Evolutionary conservation across 2,888 invertebrate species (phyloP).

Genomic region (Toxonevra muliebris): DNA sequence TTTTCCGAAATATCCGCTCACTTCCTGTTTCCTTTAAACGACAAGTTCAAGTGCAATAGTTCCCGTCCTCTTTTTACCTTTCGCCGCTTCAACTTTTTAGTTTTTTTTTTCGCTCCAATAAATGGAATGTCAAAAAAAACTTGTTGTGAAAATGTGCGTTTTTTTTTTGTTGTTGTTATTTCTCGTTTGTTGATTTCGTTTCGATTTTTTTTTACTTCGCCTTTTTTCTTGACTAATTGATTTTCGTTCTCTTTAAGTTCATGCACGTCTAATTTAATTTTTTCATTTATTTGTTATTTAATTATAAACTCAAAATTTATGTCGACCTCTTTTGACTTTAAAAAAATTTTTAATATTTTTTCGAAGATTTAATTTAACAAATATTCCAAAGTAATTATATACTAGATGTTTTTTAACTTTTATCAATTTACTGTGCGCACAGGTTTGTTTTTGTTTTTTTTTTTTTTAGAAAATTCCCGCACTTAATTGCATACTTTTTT

Average conservation of each 20-base stretch:
- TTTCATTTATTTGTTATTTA: neutral
- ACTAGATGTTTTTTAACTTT: too few species aligned
- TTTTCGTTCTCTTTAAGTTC: constrained; percentile 2
- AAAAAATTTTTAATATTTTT: too few species aligned
- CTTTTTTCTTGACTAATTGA: neutral
- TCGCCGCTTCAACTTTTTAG: constrained; percentile 8
- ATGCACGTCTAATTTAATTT: constrained; percentile 17
- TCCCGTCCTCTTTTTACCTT: constrained; percentile 20
- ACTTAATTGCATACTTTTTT: too few species aligned
- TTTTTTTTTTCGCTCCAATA: too few species aligned
- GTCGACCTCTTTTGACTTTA: too few species aligned
- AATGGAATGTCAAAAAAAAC: neutral
- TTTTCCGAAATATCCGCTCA: neutral
- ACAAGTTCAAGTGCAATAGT: constrained; percentile 24
- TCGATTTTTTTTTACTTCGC: neutral
- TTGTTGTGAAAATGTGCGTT: constrained; percentile 10
- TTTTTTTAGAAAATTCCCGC: too few species aligned
- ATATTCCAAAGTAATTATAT: too few species aligned
- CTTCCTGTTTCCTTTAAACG: neutral
- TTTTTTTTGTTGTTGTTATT: constrained; percentile 9
- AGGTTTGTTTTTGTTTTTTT: too few species aligned
- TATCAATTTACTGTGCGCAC: too few species aligned
- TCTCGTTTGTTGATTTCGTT: constrained; percentile 1
- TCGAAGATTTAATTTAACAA: too few species aligned
- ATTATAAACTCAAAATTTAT: too few species aligned